Base-by-base conservation (phyloP, 2,888 invertebrate genomes). In the Capitulum mitella region DNA sequence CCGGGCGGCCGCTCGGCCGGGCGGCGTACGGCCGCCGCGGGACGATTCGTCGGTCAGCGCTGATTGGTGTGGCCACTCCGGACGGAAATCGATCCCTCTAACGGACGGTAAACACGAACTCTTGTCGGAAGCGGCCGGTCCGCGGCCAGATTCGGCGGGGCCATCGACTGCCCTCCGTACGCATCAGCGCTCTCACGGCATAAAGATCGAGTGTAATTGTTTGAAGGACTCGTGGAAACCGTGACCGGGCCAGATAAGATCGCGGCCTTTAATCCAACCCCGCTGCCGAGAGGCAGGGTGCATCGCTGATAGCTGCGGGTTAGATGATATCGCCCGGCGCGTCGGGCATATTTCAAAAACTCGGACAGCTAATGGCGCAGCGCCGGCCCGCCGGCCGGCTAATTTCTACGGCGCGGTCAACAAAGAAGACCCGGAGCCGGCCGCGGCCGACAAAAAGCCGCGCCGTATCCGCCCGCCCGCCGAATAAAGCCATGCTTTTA, bases 301-400 rank as follows among this genome's bases (percentile, higher is more conserved):
- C 64, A 19, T 29, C 3, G 34, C 16, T 19, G 10, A 34, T 64
- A 34, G 34, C 64, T 29, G 29, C 29, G 34, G 64, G 64, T 64
- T 34, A 64, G 64, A 64, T 64, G 64, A 64, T 64, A 64, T 64
- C 64, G 32, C 0, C 34, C 0, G 64, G 64, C 64, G 64, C 3
- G 64, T 6, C 64, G 19, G 64, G 34, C 64, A 64, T 64, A 64
- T 64, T 64, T 64, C 64, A 64, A 64, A 64, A 64, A 64, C 64
- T 32, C 64, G 19, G 64, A 64, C 64, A 64, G 64, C 14, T 64
- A 64, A 64, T 29, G 64, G 64, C 0, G 19, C 34, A 34, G 16
- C 64, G 64, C 19, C 19, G 34, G 64, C 32, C 19, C 34, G 16
- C 64, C 1, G n/a, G 1, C 19, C 64, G 64, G 19, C 64, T 64